These are phyloP conservation scores for Bombus superbus DNA, from an alignment of 1,140 invertebrate species.

Conservation along the genomic window DNA sequence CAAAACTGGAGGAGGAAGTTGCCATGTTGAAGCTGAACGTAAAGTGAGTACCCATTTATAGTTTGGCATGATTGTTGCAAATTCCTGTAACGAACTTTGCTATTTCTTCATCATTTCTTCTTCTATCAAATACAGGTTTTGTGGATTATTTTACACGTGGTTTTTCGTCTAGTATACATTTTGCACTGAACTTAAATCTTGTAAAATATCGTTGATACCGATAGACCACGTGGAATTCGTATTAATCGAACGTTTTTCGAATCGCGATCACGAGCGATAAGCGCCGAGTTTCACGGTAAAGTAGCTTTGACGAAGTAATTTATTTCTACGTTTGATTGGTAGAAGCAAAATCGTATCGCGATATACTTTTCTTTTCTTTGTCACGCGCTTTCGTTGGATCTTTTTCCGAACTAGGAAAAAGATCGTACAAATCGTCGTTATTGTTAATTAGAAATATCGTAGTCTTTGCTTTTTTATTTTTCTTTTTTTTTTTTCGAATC, in stretches of 20 bases:
- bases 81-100: conserved; percentile 4
- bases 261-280: background rate
- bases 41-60: conserved; percentile 74
- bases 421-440: conserved; percentile 11
- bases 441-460: too few species aligned
- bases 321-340: background rate
- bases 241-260: background rate
- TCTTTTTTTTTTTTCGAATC: background rate
- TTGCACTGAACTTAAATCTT: background rate
- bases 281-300: background rate
- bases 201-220: background rate
- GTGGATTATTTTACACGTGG: background rate
- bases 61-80: background rate
- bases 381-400: background rate
- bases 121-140: background rate
- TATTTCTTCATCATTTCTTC: background rate
- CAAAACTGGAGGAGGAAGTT: conserved; percentile 76
- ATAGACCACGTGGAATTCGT: background rate
- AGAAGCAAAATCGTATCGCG: background rate
- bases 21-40: conserved; percentile 72
- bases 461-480: background rate
- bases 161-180: background rate
- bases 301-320: background rate
- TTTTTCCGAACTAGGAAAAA: background rate
- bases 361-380: background rate